Base-by-base conservation (phyloP, 2,888 invertebrate genomes). In the Scaeva pyrastri region DNA sequence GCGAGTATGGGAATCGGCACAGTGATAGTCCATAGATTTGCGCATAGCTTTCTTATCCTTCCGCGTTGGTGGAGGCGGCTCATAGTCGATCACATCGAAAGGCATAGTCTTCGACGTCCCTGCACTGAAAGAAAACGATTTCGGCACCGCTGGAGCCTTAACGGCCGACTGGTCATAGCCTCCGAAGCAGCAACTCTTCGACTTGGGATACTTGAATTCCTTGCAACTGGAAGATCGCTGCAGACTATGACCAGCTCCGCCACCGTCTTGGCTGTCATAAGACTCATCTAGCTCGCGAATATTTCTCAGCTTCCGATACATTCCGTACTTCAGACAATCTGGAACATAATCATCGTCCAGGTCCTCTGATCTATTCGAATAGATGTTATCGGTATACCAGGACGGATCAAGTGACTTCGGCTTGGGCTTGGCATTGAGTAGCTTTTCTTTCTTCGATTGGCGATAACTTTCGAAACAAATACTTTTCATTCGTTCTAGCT, bases 341-440 rank as follows among this genome's bases (percentile, higher is more conserved):
- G 92, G 92, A 75, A 91, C 89, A 73, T 92, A 92, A 64, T 92
- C 92, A 41, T 90, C 90, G 70, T 91, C 91, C 60, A 92, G 88
- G 86, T 93, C 93, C 68, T 93, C 92, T 4, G 93, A 93, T 60
- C 91, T 91, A 88, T 93, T 93, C 36, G 92, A 92, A 85, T 93
- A 93, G 16, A 93, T 93, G 85, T 93, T 93, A 88, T 93, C 93
- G 70, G 93, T 93, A 68, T 93, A 93, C 93, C 93, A 93, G 50
- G 91, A 91, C 73, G 93, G 90, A 81, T 93, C 92, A 16, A 93
- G 88, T 82, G 92, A 91, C 88, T 91, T 90, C 56, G 92, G 92
- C 81, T 91, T 90, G 11, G 92, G 92, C 87, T 91, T 92, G 66
- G 91, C 89, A 87, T 89, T 89, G 82, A 90, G 88, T 87, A 92